Conservation (phyloP, 37 sponge, comb jelly and placozoan genomes). For the Aphrocallistes beatrix region DNA sequence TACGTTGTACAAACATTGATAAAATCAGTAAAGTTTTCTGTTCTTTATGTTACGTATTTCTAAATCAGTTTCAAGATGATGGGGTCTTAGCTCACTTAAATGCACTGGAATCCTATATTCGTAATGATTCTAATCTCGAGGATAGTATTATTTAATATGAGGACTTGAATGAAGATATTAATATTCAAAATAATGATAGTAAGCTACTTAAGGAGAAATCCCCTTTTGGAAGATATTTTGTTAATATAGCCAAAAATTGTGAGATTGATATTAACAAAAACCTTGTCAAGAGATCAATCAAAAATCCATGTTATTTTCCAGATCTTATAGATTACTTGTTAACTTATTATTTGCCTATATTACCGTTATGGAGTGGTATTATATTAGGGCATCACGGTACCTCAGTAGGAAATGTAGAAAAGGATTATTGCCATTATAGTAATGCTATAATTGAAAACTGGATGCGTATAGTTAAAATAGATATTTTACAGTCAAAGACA, state of each 20-base stretch:
- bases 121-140: neutral
- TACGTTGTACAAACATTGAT: neutral
- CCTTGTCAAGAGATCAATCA: neutral
- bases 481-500: neutral
- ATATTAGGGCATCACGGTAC: neutral
- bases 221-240: neutral
- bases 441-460: neutral
- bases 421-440: neutral
- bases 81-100: no score
- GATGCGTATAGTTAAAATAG: conserved; percentile 11
- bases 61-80: neutral
- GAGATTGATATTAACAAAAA: neutral
- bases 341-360: neutral
- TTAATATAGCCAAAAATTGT: neutral
- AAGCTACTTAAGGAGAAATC: neutral
- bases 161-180: neutral
- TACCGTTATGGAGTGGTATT: neutral
- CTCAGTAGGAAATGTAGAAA: neutral
- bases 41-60: neutral
- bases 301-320: neutral
- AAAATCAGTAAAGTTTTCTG: neutral
- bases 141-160: neutral
- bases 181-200: neutral
- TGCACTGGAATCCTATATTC: neutral
- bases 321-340: neutral